Evolutionary conservation across 2,113 vertebrate species (phyloP).

Genomic region (Burhinus bistriatus): DNA sequence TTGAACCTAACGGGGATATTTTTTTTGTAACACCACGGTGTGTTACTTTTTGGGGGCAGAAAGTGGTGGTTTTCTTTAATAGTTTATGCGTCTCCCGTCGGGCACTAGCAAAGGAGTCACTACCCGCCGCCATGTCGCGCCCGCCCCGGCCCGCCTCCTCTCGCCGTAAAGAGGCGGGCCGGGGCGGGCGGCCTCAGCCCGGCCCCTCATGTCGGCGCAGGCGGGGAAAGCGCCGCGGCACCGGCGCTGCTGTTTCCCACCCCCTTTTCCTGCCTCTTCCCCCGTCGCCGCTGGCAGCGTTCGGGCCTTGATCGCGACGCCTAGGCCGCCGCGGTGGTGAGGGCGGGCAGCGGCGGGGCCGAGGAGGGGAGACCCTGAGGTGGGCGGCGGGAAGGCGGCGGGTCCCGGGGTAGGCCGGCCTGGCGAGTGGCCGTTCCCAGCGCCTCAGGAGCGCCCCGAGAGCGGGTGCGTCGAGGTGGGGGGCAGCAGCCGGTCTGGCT

Average conservation of each 20-base stretch:
- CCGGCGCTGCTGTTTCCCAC: too few relatives aligned
- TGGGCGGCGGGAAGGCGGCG: not conserved
- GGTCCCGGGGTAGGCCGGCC: not conserved
- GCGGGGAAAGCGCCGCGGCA: too few relatives aligned
- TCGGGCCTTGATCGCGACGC: too few relatives aligned
- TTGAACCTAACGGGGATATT: not conserved
- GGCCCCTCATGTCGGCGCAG: too few relatives aligned
- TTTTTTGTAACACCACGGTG: not conserved
- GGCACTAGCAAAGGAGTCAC: rapidly evolving
- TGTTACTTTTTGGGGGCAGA: too few relatives aligned
- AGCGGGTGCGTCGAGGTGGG: not conserved
- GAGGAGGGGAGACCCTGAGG: not conserved
- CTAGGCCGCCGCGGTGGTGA: not conserved
- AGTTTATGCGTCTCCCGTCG: rapidly evolving
- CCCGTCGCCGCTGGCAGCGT: too few relatives aligned
- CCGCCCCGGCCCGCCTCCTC: too few relatives aligned
- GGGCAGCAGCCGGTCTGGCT: not conserved
- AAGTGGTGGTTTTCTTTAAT: rapidly evolving
- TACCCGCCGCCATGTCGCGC: rapidly evolving
- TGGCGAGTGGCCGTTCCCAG: not conserved
- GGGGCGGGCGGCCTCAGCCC: too few relatives aligned
- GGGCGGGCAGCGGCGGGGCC: not conserved
- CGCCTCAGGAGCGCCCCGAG: not conserved
- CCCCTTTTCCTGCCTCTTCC: too few relatives aligned
- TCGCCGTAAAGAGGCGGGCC: too few relatives aligned